Conservation (phyloP, 2,797 vertebrate species). For the Furcifer pardalis region DNA sequence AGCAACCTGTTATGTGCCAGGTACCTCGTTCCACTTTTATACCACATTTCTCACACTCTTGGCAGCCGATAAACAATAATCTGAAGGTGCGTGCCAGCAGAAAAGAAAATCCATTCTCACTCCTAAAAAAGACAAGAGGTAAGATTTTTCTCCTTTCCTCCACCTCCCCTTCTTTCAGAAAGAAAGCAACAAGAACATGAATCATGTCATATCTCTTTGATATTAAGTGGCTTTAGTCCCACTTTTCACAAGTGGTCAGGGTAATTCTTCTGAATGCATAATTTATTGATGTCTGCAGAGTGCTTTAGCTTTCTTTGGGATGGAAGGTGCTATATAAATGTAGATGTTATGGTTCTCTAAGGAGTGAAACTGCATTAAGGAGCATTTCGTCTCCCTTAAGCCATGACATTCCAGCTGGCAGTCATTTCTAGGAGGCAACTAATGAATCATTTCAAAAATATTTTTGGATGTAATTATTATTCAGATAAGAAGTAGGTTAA, state of each 20-base stretch:
- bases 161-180: background rate
- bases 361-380: slow-evolving; percentile 31
- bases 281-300: slow-evolving; percentile 36
- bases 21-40: background rate
- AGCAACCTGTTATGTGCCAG: slow-evolving; percentile 5
- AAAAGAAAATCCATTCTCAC: slow-evolving; percentile 20
- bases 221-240: slow-evolving; percentile 14
- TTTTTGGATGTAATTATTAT: slow-evolving; percentile 6
- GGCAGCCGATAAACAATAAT: background rate
- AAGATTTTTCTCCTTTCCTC: background rate
- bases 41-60: slow-evolving; percentile 10
- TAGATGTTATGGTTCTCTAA: slow-evolving; percentile 31
- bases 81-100: background rate
- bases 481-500: slow-evolving; percentile 19
- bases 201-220: background rate
- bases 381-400: slow-evolving; percentile 9
- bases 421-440: background rate
- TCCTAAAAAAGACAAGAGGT: background rate
- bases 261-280: slow-evolving; percentile 23
- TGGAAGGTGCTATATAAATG: slow-evolving; percentile 41
- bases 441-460: slow-evolving; percentile 32
- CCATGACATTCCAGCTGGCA: background rate
- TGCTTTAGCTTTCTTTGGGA: slow-evolving; percentile 33
- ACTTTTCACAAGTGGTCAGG: slow-evolving; percentile 24
- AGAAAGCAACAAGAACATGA: background rate